Evolutionary conservation across 1,140 invertebrate species (phyloP), one percentile per base, ranked within the genome.

Genomic region (Temnothorax nylanderi): DNA sequence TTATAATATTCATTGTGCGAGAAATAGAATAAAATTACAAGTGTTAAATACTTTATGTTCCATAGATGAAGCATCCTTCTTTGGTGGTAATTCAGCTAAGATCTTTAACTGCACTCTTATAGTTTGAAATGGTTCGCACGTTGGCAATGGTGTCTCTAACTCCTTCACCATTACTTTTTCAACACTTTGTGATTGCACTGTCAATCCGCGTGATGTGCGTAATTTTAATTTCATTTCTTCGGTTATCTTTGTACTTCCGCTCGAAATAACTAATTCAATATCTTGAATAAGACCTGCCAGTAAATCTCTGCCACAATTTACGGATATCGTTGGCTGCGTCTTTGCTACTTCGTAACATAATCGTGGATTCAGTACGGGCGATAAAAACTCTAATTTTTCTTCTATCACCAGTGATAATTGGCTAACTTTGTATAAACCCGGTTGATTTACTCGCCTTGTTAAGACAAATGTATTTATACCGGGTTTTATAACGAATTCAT

Each of bases 381-480:
- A 96, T 56, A 96, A 86, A 72, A 96, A 95, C 34, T 96, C 95
- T 5, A 96, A 89, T 87, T 96, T 95, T 7, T 94, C 93, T 78
- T 96, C 96, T 18, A 97, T 92, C 16, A 97, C 82, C 32, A 97
- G 89, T 5, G 96, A 96, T 47, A 97, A 90, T 88, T 97, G 96
- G 13, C 96, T 96, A 51, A 97, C 92, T 92, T 96, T 96, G 87
- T 96, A 97, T 41, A 95, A 94, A 6, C 96, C 97, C 51, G 96
- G 96, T 88, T 96, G 95, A 82, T 96, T 96, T 0, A 96, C 95
- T 81, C 95, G 95, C 86, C 96, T 96, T 49, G 95, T 96, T 18
- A 98, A 93, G 67, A 95, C 94, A 47, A 98, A 94, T 3, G 96
- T 94, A 94, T 98, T 99, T 10, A 95, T 76, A n/a, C 98, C 98